Base-by-base conservation (phyloP, 1,140 invertebrate species). In the Brachionus asplanchnoidis region DNA sequence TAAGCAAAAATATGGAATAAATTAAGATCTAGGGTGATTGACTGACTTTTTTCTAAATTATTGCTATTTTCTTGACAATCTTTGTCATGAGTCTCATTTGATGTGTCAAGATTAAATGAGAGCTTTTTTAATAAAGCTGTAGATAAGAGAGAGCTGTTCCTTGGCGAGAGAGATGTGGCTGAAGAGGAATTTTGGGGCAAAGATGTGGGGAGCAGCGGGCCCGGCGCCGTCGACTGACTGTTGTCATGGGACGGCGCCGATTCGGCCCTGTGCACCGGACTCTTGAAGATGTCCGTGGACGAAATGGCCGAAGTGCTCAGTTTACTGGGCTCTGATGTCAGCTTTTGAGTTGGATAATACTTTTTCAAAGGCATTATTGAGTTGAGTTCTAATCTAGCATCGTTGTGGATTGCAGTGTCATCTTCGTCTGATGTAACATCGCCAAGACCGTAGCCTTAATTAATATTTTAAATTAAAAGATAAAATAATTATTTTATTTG, bases 341-440 rank as follows among this genome's bases (percentile, higher is more conserved):
- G 5, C n/a, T 77, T 77, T 77, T 77, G 73, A 26, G 44, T 12
- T 77, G 73, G 73, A 77, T 50, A 77, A 5, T 77, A 77, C 46
- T 77, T 77, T 77, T 77, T 77, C 17, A 77, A 77, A 14, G 73
- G 73, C 6, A 77, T 9, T 26, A 77, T 77, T 46, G 73, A 50
- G 46, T 77, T 77, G 2, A 26, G 73, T 28, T 77, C 73, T 2
- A 77, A 23, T 46, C 20, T 23, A 1, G 73, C 44, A 50, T 77
- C 26, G 20, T 77, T 77, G 11, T 77, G 40, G 7, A 9, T 12
- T 7, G 20, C 3, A 23, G 12, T 77, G 9, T 77, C 73, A 11
- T 77, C 73, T 50, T 77, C 73, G 46, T 77, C 73, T 6, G 73
- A 77, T 26, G 73, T 77, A 2, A 77, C 26, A 77, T 77, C 73